Evolutionary conservation across 2,888 invertebrate species (phyloP).

Genomic region (Trachelus troglodyta): DNA sequence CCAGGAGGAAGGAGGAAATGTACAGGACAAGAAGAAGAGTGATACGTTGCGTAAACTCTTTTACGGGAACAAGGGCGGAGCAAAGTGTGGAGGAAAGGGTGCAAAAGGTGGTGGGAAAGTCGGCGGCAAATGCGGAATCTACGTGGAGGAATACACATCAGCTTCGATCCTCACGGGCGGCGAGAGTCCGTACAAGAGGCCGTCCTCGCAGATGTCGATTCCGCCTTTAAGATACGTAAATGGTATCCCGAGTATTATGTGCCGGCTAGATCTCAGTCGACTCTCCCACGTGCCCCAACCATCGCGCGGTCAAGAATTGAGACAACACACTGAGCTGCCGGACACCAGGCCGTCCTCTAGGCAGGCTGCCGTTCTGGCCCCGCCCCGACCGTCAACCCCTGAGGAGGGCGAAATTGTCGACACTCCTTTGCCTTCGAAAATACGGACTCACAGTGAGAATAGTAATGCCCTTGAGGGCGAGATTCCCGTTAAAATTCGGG

Average conservation of each 20-base stretch:
- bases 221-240: constrained; percentile 52
- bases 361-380: constrained; percentile 52
- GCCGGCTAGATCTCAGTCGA: constrained; percentile 65
- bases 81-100: constrained; percentile 73
- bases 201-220: constrained; percentile 49
- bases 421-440: constrained; percentile 45
- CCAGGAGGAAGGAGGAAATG: constrained; percentile 68
- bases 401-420: constrained; percentile 62
- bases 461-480: constrained; percentile 9
- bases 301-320: constrained; percentile 67
- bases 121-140: constrained; percentile 74
- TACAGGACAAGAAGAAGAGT: constrained; percentile 78
- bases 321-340: constrained; percentile 67
- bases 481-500: constrained; percentile 25
- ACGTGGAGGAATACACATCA: constrained; percentile 60
- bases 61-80: constrained; percentile 67
- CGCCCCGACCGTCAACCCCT: constrained; percentile 63
- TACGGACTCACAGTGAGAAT: constrained; percentile 36
- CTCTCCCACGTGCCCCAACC: constrained; percentile 59
- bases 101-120: constrained; percentile 74
- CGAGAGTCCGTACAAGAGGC: constrained; percentile 65
- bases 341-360: constrained; percentile 67
- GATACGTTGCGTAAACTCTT: constrained; percentile 76
- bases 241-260: constrained; percentile 60
- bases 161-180: constrained; percentile 61